Conservation (phyloP, 2,797 vertebrate genomes). For the Propithecus perrieri region DNA sequence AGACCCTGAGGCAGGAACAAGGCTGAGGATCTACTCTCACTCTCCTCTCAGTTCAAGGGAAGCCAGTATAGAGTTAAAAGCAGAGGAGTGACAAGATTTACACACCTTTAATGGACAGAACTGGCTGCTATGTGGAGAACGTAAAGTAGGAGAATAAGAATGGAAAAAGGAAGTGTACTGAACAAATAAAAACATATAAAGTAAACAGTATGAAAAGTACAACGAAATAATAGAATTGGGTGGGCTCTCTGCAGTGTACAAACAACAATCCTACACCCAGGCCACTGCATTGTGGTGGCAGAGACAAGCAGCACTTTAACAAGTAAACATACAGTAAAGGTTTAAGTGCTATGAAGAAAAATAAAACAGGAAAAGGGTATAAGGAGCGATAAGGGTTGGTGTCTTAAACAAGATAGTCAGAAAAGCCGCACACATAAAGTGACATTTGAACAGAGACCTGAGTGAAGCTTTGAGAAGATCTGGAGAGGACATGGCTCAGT, state of each 20-base stretch:
- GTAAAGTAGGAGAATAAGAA: background rate
- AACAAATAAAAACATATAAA: background rate
- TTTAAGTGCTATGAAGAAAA: background rate
- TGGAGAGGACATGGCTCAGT: background rate
- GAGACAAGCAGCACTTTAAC: background rate
- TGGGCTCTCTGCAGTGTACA: background rate
- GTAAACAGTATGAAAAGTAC: background rate
- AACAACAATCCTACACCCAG: background rate
- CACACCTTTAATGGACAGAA: background rate
- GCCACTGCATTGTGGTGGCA: background rate
- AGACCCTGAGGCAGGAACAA: background rate
- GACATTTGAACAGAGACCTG: background rate
- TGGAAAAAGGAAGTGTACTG: background rate
- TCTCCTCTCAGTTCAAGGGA: background rate
- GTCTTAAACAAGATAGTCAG: background rate
- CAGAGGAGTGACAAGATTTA: background rate
- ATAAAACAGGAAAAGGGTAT: background rate
- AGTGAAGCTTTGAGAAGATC: background rate
- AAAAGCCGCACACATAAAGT: background rate
- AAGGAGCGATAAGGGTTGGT: background rate
- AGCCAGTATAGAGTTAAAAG: background rate
- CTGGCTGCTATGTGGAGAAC: background rate
- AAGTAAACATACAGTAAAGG: background rate
- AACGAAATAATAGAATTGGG: background rate
- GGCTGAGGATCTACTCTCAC: background rate